Base-by-base conservation (phyloP, 1,140 invertebrate genomes). In the Drosophila funebris region DNA sequence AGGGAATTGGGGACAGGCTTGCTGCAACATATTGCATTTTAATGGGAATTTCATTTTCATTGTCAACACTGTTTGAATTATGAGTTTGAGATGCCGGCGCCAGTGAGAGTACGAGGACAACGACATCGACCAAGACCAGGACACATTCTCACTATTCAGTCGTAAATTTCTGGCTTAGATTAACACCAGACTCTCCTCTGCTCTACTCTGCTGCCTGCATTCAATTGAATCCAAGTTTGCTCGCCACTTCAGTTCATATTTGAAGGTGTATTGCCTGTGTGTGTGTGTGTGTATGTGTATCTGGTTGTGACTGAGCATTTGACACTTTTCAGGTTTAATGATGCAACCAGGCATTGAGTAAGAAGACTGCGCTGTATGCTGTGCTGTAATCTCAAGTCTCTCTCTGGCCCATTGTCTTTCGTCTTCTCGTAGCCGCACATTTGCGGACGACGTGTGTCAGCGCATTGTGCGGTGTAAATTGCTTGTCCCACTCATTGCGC, bases 11-110 rank as follows among this genome's bases (percentile, higher is more conserved):
- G n/a, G 50, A 8, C 39, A 14, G 61, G 36, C 31, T 37, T 41
- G 44, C 82, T 85, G 78, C 83, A 88, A 87, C 83, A 87, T 87
- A 87, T 87, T 87, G 82, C 82, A 87, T 87, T 87, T 88, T 87
- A 87, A 87, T 87, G 82, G 82, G 82, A 88, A 82, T 82, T 87
- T 87, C 82, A 85, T 88, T 87, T 82, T 87, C 82, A 87, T 87
- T 87, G 82, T 87, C 82, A 87, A 88, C 82, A 87, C 83, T 72
- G 70, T 68, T 88, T 88, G 82, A 87, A 82, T 78, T 87, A 88
- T 87, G 82, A 78, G 82, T 43, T 39, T 16, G 43, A 37, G 44
- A 24, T 72, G 66, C 50, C 29, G 43, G 7, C 20, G 39, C 16
- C 33, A 27, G 58, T 16, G 53, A 53, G n/a, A 24, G 24, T n/a